phyloP scores from a whole-genome alignment of 1,140 invertebrate species.

The Leptopilina clavipes region DNA sequence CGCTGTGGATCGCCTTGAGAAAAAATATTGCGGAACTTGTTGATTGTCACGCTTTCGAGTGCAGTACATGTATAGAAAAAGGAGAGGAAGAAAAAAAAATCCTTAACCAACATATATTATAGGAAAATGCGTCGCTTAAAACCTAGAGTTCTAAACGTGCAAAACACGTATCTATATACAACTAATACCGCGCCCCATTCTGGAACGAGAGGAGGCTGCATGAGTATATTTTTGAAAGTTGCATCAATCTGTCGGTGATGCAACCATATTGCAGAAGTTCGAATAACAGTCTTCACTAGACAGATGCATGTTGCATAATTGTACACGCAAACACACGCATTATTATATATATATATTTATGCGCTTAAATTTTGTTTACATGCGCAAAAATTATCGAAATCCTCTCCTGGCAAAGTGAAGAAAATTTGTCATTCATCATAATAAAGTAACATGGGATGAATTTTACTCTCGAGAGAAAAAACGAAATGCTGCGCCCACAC shows the following conservation, averaged over 20 bases:
- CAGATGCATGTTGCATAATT: constrained; percentile 25
- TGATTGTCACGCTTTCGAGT: constrained; percentile 4
- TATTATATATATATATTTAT: background rate
- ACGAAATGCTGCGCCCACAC: background rate
- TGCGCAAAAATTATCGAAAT: background rate
- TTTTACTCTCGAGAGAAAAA: too few relatives aligned
- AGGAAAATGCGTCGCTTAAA: background rate
- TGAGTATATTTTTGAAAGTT: constrained; percentile 29
- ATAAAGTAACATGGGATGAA: too few relatives aligned
- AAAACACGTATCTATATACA: constrained; percentile 1
- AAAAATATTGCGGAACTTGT: constrained; percentile 29
- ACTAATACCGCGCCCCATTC: constrained; percentile 31
- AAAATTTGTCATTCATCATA: too few relatives aligned
- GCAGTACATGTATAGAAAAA: background rate
- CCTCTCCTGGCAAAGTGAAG: too few relatives aligned
- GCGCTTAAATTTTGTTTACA: background rate
- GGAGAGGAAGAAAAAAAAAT: background rate
- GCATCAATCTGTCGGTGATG: constrained; percentile 31
- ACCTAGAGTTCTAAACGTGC: constrained; percentile 2
- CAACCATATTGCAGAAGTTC: constrained; percentile 24
- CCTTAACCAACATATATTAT: background rate
- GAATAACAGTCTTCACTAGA: constrained; percentile 27
- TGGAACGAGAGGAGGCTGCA: constrained; percentile 28
- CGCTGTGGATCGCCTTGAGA: constrained; percentile 7
- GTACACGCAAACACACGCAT: background rate